phyloP scores from a whole-genome alignment of 1,140 invertebrate species.

The Platyscapa corneri region DNA sequence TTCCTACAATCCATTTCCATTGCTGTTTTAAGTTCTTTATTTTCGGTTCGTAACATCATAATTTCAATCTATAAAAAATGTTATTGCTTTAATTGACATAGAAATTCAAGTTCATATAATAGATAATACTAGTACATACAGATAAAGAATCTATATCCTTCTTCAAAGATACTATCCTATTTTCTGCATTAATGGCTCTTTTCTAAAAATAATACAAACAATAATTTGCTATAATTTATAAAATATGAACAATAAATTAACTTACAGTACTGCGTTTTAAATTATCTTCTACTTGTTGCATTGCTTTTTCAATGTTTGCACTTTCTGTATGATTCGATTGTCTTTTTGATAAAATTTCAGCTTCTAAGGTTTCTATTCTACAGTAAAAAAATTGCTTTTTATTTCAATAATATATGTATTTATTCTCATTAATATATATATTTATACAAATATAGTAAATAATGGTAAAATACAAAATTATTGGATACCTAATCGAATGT shows the following conservation, averaged over 20 bases:
- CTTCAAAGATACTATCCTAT: conserved; percentile 74
- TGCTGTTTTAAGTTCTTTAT: conserved; percentile 65
- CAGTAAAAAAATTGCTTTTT: conserved; percentile 42
- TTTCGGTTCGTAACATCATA: conserved; percentile 71
- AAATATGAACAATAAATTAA: neutral
- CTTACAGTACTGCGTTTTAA: conserved; percentile 76
- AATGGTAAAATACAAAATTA: conserved; percentile 28
- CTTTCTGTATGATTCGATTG: conserved; percentile 75
- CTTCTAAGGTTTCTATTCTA: conserved; percentile 74
- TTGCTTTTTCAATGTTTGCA: conserved; percentile 74
- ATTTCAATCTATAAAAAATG: conserved; percentile 72
- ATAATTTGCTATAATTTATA: conserved; percentile 21
- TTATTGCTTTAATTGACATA: too few species aligned
- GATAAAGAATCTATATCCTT: conserved; percentile 77
- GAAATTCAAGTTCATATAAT: too few species aligned
- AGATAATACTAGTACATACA: conserved; percentile 67
- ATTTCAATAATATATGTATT: neutral
- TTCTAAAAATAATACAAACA: conserved; percentile 69
- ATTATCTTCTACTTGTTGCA: conserved; percentile 77
- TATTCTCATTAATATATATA: too few species aligned
- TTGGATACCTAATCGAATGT: conserved; percentile 73
- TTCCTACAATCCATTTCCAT: conserved; percentile 61
- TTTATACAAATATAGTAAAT: neutral
- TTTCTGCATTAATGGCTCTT: conserved; percentile 76
- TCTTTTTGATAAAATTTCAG: conserved; percentile 74